Conservation (phyloP, 2,113 vertebrate genomes). For the Epinephelus moara region DNA sequence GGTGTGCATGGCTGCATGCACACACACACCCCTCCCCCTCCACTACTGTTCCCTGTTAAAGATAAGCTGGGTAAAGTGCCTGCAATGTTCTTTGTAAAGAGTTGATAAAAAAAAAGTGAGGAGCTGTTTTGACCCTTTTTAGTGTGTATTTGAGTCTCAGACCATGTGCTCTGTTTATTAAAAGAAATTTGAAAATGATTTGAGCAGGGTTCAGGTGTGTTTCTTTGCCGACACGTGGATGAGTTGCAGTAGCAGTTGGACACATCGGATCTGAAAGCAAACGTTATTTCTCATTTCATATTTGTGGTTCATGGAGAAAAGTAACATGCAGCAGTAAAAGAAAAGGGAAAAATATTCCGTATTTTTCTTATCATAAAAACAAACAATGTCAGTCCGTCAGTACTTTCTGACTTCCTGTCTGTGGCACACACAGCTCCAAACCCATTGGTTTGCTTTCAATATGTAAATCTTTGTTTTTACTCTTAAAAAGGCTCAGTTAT, state of each 20-base stretch:
- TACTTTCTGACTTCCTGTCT: too few species aligned
- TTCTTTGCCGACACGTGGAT: not conserved
- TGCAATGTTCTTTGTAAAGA: slow-evolving; percentile 66
- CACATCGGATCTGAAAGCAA: too few species aligned
- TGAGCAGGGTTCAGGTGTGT: not conserved
- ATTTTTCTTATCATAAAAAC: too few species aligned
- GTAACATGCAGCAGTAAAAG: too few species aligned
- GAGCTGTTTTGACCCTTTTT: slow-evolving; percentile 63
- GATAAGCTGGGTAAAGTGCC: slow-evolving; percentile 75
- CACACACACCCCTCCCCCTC: not conserved
- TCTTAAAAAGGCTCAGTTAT: too few species aligned
- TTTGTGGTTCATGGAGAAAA: too few species aligned
- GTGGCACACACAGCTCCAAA: too few species aligned
- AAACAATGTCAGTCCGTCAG: too few species aligned
- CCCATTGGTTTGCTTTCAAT: too few species aligned
- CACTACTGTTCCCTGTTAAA: slow-evolving; percentile 21
- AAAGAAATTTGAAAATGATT: slow-evolving; percentile 54
- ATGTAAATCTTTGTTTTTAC: too few species aligned
- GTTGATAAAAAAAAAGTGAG: not conserved
- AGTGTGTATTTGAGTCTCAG: slow-evolving; percentile 48
- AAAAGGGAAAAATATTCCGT: too few species aligned
- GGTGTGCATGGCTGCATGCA: slow-evolving; percentile 32
- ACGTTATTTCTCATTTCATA: too few species aligned
- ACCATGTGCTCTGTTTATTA: slow-evolving; percentile 78
- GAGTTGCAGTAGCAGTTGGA: not conserved